Percentiles rank a stretch among this genome's conserved stretches.
phyloP scores from a whole-genome alignment of 2,888 invertebrate genomes.

The Stenolophus ochropezus region DNA sequence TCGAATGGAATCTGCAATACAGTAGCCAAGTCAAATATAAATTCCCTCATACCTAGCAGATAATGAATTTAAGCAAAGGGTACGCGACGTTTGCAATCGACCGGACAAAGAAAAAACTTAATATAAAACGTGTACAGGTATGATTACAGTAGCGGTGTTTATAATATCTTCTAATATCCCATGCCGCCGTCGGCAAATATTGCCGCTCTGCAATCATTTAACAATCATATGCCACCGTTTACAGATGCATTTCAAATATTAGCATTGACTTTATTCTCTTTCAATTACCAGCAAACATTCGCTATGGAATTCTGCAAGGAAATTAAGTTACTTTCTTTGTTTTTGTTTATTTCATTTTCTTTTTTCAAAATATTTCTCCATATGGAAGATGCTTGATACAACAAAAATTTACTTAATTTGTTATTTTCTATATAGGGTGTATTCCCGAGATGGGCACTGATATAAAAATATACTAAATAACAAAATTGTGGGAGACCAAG shows the following conservation, averaged over 20 bases:
- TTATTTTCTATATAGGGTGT: no score
- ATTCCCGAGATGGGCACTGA: no score
- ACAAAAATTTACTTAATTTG: no score
- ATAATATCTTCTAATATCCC: constrained; percentile 43
- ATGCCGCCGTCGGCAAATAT: constrained; percentile 23
- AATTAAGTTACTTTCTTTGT: neutral
- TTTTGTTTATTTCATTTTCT: no score
- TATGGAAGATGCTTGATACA: no score
- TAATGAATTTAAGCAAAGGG: constrained; percentile 41
- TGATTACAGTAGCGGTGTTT: constrained; percentile 53
- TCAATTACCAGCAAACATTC: neutral
- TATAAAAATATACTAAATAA: no score
- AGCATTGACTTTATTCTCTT: neutral
- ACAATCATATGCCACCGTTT: constrained; percentile 19
- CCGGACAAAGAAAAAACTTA: constrained; percentile 51
- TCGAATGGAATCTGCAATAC: constrained; percentile 16
- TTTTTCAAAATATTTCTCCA: no score
- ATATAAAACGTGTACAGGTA: constrained; percentile 52
- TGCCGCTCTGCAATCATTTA: constrained; percentile 32
- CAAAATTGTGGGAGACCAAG: no score
- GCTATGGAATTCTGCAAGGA: neutral
- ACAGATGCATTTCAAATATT: neutral
- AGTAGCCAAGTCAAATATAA: constrained; percentile 40
- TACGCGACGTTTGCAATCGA: constrained; percentile 19
- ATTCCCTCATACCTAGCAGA: constrained; percentile 4